Evolutionary conservation across 2,113 vertebrate genomes (phyloP), one percentile per base, ranked within the genome.

Genomic region (Amphilophus citrinellus): DNA sequence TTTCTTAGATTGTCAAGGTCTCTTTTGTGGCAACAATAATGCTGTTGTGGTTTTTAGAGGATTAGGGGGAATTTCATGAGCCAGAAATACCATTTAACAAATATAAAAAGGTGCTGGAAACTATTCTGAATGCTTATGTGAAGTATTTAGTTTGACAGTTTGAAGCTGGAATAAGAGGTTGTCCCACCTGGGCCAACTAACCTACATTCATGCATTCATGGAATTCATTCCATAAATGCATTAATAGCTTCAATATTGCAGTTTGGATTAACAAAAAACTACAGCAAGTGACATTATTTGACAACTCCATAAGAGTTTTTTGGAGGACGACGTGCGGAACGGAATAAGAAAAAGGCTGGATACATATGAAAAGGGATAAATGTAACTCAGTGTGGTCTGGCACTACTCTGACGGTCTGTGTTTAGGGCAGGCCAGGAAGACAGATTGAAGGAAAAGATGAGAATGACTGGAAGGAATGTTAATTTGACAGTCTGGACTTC

Each of bases 391-490:
- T 56, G 81, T 63, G 79, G 84, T 80, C 65, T 81, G 39, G 62
- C 53, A 83, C 37, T 44, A 79, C 56, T 61, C 63, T 62, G 88
- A 73, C 11, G 42, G 75, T 18, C 30, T 79, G 68, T 61, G 60
- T 85, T 91, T 60, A 79, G 24, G 71, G 79, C 61, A 78, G 81
- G 68, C 82, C 63, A 83, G 63, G 37, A 73, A 84, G 75, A 83
- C 56, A 71, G 71, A 88, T 66, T 77, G 80, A 79, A 58, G 61
- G 58, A 84, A 76, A 77, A 62, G 37, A 80, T 47, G 42, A 75
- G 53, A 88, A 81, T 79, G 61, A 80, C 61, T 65, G 79, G 39
- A 87, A 79, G 58, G 75, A 90, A 82, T 82, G 83, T 84, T 87
- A 82, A 87, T 88, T 85, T 87, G 66, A 84, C 50, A 82, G 61